A percentile compares a stretch with the other conserved stretches of the same genome.
These are phyloP conservation scores for Diachrysia chrysitis DNA, from an alignment of 2,888 invertebrate genomes.

Conservation along the genomic window DNA sequence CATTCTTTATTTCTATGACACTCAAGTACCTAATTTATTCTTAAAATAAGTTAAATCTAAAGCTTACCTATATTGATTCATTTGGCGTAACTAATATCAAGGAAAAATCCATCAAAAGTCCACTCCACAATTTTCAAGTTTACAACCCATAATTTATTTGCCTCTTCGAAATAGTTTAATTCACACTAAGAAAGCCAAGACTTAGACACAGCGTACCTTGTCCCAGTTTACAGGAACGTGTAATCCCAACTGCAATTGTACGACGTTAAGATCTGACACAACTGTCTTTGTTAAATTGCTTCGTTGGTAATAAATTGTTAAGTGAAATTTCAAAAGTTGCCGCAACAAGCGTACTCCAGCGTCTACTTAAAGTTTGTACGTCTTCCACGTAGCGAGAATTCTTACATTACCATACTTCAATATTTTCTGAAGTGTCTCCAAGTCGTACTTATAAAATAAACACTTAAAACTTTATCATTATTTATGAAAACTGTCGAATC, in stretches of 20 bases:
- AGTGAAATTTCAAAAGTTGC: slow-evolving; percentile 67
- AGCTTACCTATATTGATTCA: no score
- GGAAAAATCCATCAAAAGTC: background rate
- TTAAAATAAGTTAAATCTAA: no score
- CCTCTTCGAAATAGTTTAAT: slow-evolving; percentile 23
- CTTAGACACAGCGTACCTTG: slow-evolving; percentile 16
- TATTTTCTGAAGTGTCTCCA: slow-evolving; percentile 22
- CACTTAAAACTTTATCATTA: slow-evolving; percentile 1
- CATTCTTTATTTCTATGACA: no score
- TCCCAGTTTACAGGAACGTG: slow-evolving; percentile 21
- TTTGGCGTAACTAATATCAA: no score
- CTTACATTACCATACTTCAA: slow-evolving; percentile 38
- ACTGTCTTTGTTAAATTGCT: slow-evolving; percentile 63
- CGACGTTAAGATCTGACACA: slow-evolving; percentile 47
- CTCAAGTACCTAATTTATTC: background rate
- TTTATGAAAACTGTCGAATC: slow-evolving; percentile 18
- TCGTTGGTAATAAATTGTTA: slow-evolving; percentile 65
- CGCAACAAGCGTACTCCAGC: slow-evolving; percentile 61
- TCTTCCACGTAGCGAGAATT: slow-evolving; percentile 42
- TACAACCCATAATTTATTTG: slow-evolving; percentile 16
- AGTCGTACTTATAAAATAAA: slow-evolving; percentile 16
- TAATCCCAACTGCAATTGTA: slow-evolving; percentile 50
- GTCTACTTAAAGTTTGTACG: slow-evolving; percentile 61
- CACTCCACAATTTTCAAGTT: background rate
- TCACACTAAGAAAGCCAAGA: slow-evolving; percentile 17